phyloP scores from a whole-genome alignment of 2,113 vertebrate species.

The Agelaius tricolor region DNA sequence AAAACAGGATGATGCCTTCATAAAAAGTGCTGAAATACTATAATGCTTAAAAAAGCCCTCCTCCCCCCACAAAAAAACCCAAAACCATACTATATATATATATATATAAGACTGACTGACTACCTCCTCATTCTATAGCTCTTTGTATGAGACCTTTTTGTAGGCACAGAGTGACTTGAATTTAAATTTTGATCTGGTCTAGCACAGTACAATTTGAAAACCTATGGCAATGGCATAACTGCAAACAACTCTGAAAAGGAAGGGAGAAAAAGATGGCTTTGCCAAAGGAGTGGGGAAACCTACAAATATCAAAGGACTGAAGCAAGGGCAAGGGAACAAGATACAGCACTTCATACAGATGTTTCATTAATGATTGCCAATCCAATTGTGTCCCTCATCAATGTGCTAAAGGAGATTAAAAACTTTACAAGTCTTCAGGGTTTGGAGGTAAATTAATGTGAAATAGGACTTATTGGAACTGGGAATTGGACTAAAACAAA shows the following conservation, averaged over 20 bases:
- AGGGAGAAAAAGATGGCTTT: background rate
- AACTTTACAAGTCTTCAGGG: conserved; percentile 17
- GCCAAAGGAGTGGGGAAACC: background rate
- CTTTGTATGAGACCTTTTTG: background rate
- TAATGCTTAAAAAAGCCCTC: background rate
- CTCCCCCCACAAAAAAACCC: background rate
- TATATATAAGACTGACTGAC: background rate
- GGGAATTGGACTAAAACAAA: background rate
- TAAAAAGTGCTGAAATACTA: background rate
- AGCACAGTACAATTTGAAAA: background rate
- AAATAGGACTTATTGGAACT: background rate
- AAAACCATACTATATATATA: too few relatives aligned
- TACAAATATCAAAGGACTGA: conserved; percentile 4
- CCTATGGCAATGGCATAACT: background rate
- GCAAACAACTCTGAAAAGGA: background rate
- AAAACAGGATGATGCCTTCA: background rate
- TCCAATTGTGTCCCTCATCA: background rate
- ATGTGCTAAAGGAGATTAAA: conserved; percentile 28
- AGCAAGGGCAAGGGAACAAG: background rate
- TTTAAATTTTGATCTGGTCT: background rate
- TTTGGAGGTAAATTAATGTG: conserved; percentile 24
- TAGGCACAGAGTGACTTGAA: background rate
- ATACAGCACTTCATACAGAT: background rate
- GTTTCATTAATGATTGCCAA: conserved; percentile 26
- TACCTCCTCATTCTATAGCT: background rate